Percentiles rank a stretch among this genome's conserved stretches.
Evolutionary conservation across 2,888 invertebrate genomes (phyloP).

Genomic region (Drosophila rellima): DNA sequence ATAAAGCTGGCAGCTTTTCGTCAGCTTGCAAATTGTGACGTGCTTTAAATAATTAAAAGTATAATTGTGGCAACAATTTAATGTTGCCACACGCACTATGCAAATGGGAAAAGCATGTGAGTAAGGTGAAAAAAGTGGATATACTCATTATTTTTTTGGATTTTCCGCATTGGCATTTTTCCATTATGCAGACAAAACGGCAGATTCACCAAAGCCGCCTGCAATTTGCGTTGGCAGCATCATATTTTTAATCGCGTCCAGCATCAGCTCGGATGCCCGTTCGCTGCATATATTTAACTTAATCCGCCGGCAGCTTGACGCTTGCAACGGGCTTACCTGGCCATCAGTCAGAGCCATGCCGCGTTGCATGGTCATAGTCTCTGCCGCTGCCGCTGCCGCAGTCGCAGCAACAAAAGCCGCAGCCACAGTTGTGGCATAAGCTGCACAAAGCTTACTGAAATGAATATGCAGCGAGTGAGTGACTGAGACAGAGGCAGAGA

Average conservation of each 20-base stretch:
- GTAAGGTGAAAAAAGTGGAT: conserved; percentile 1
- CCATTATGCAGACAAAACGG: conserved; percentile 51
- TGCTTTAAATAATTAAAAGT: conserved; percentile 58
- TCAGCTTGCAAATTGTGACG: conserved; percentile 22
- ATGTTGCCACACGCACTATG: conserved; percentile 13
- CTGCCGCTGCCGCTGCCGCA: conserved; percentile 5
- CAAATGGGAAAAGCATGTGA: conserved; percentile 13
- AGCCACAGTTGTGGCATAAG: conserved; percentile 46
- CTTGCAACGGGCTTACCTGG: conserved; percentile 61
- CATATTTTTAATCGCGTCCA: conserved; percentile 58
- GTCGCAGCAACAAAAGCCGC: not conserved
- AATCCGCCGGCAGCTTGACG: conserved; percentile 59
- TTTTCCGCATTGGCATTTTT: conserved; percentile 32
- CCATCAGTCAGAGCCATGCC: conserved; percentile 60
- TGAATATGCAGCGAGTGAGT: conserved; percentile 55
- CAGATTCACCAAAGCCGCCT: conserved; percentile 50
- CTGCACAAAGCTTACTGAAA: conserved; percentile 50
- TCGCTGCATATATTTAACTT: conserved; percentile 44
- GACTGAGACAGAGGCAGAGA: conserved; percentile 21
- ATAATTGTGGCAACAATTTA: conserved; percentile 33
- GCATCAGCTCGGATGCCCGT: conserved; percentile 30
- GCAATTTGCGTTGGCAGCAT: conserved; percentile 36
- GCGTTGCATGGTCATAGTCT: conserved; percentile 19
- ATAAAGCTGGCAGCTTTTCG: conserved; percentile 20
- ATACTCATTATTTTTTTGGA: too few relatives aligned